phyloP scores from a whole-genome alignment of 2,888 invertebrate species.

The Glaucopsyche alexis region DNA sequence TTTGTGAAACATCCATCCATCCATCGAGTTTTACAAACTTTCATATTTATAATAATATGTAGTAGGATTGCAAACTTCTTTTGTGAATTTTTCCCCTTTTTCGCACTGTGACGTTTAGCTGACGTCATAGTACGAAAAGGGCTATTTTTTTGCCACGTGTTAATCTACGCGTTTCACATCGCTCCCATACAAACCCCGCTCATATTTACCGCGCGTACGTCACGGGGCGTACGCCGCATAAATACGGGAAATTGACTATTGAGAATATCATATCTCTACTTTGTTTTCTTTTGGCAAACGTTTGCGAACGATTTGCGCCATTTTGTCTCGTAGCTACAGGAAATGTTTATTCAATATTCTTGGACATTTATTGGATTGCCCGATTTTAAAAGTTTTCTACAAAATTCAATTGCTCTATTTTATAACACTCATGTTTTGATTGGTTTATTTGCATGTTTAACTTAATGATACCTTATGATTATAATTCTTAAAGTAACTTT shows the following conservation, averaged over 20 bases:
- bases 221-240: slow-evolving; percentile 11
- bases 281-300: slow-evolving; percentile 6
- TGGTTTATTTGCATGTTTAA: not conserved
- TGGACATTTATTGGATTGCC: not conserved
- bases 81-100: too few relatives aligned
- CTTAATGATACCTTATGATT: not conserved
- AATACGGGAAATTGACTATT: slow-evolving; percentile 24
- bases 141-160: not conserved
- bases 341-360: slow-evolving; percentile 18
- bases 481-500: not conserved
- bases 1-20: too few relatives aligned
- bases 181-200: not conserved
- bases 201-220: slow-evolving; percentile 12
- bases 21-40: too few relatives aligned
- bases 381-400: not conserved
- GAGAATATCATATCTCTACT: slow-evolving; percentile 25
- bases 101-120: too few relatives aligned
- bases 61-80: too few relatives aligned
- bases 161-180: not conserved
- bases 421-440: not conserved
- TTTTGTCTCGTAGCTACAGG: not conserved
- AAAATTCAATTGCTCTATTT: not conserved
- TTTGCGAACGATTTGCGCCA: not conserved
- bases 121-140: too few relatives aligned
- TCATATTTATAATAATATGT: too few relatives aligned